phyloP scores from a whole-genome alignment of 2,113 vertebrate genomes.

The Mesembrinibis cayennensis region DNA sequence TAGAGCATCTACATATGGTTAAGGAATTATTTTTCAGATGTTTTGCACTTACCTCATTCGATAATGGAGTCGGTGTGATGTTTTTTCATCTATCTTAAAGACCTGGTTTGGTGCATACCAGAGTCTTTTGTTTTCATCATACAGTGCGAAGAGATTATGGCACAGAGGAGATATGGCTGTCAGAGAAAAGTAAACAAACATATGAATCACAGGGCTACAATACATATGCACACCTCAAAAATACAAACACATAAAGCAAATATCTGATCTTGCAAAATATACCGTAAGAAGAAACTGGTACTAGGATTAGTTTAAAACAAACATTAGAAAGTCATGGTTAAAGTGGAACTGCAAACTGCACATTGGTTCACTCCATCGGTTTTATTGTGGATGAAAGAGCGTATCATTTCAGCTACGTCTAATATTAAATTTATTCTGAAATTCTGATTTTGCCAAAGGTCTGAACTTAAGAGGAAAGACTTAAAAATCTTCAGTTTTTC shows the following conservation, averaged over 20 bases:
- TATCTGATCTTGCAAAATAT: neutral
- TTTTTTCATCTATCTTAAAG: constrained; percentile 87
- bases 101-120: constrained; percentile 91
- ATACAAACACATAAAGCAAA: neutral
- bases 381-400: neutral
- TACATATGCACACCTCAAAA: neutral
- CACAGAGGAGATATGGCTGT: constrained; percentile 93
- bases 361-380: neutral
- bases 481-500: neutral
- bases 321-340: neutral
- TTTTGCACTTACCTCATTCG: constrained; percentile 87
- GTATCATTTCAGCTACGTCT: neutral
- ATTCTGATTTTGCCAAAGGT: neutral
- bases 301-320: neutral
- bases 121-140: constrained; percentile 79
- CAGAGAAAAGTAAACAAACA: neutral
- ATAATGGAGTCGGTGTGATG: constrained; percentile 84
- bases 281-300: neutral
- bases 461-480: neutral
- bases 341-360: neutral
- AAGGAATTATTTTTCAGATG: neutral
- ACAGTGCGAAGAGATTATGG: constrained; percentile 92
- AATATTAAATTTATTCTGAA: neutral
- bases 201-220: neutral
- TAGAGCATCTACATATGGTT: neutral